Base-by-base conservation (phyloP, 1,140 invertebrate species). In the Panagrolaimus sp. region DNA sequence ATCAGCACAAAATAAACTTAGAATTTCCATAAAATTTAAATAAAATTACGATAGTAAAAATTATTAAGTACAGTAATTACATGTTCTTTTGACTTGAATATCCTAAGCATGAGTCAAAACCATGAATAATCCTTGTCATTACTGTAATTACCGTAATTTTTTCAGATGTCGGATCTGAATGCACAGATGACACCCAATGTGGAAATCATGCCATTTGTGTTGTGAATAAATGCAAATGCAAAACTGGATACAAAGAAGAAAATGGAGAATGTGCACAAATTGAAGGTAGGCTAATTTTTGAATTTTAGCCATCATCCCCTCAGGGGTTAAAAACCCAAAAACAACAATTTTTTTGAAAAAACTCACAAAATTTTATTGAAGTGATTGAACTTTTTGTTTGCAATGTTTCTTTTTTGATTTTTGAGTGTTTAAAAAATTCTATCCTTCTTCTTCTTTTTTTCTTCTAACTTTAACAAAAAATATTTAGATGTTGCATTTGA, bases 131-230 rank as follows among this genome's bases (percentile, higher is more conserved):
- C n/a, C n/a, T n/a, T n/a, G n/a, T n/a, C n/a, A n/a, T n/a, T n/a
- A n/a, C n/a, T n/a, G n/a, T n/a, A n/a, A n/a, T n/a, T n/a, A n/a
- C n/a, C n/a, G n/a, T n/a, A n/a, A n/a, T n/a, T n/a, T 70, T 21
- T 6, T n/a, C n/a, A 65, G 24, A 45, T 44, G n/a, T 43, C 48
- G 65, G 68, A 26, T 58, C 52, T 4, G 62, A 75, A 65, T 76
- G 74, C 58, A 28, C 68, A 38, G 45, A 65, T 24, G 74, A 76
- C 65, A 65, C 70, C 9, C 67, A 76, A 24, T 76, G 74, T 67
- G 67, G 63, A 12, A 24, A 28, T 4, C 47, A 75, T 45, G 67
- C 62, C 63, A 70, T 71, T 45, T 76, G 74, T 65, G 58, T 75
- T 15, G 68, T 67, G 10, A 71, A 71, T 26, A 67, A 67, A 46